These are phyloP conservation scores for Pterophyllum scalare DNA, from an alignment of 2,113 vertebrate genomes.

Conservation along the genomic window DNA sequence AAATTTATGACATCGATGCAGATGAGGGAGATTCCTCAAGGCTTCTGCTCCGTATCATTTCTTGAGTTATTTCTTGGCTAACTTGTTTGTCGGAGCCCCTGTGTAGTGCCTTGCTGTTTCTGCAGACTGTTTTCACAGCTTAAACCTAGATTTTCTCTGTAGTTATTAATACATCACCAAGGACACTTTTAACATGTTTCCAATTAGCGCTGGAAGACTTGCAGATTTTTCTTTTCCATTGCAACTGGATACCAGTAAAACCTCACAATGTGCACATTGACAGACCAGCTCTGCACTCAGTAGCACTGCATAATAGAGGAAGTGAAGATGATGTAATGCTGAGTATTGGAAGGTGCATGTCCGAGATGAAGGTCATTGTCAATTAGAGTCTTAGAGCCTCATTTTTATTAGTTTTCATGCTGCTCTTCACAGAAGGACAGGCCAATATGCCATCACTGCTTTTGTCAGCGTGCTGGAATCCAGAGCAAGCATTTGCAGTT, in stretches of 20 bases:
- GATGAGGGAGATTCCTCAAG: background rate
- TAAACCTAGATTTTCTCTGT: slow-evolving; percentile 17
- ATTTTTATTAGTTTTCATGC: slow-evolving; percentile 31
- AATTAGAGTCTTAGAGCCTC: background rate
- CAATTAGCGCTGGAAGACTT: slow-evolving; percentile 41
- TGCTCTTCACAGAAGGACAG: slow-evolving; percentile 7
- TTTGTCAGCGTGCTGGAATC: slow-evolving; percentile 54
- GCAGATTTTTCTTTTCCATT: slow-evolving; percentile 42
- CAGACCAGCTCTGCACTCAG: slow-evolving; percentile 21
- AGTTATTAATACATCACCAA: slow-evolving; percentile 50
- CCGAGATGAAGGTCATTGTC: slow-evolving; percentile 29
- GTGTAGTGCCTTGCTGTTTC: background rate
- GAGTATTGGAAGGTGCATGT: slow-evolving; percentile 1
- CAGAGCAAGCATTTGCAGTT: slow-evolving; percentile 32
- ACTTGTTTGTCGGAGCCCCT: background rate
- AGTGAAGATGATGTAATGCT: slow-evolving; percentile 22
- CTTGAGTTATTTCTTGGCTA: slow-evolving; percentile 25
- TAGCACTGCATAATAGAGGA: slow-evolving; percentile 16
- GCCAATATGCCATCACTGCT: background rate
- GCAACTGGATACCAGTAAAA: slow-evolving; percentile 31
- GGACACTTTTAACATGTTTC: slow-evolving; percentile 46
- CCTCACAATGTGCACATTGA: background rate
- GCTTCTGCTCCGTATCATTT: slow-evolving; percentile 15
- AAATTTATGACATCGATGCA: background rate
- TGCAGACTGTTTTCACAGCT: slow-evolving; percentile 61